phyloP scores from a whole-genome alignment of 2,888 invertebrate species.

The Eupithecia exiguata region DNA sequence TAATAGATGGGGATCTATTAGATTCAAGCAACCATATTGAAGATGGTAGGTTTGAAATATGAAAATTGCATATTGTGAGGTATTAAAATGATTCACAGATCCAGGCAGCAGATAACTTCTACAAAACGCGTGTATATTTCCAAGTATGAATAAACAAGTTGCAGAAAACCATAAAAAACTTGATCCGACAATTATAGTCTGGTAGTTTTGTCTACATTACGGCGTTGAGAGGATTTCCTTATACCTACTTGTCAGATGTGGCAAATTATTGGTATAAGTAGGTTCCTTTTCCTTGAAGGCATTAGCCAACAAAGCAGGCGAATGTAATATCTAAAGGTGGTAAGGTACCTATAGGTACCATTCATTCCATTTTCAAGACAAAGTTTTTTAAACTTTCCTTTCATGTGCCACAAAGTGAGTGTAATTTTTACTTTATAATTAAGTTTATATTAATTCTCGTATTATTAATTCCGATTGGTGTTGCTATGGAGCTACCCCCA shows the following conservation, averaged over 20 bases:
- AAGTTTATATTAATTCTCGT: no score
- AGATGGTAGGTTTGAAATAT: background rate
- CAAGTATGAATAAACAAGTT: background rate
- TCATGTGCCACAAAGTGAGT: background rate
- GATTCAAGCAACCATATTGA: background rate
- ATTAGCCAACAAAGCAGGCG: background rate
- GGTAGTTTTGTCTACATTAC: constrained; percentile 10
- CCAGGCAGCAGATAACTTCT: background rate
- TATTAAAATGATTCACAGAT: constrained; percentile 1
- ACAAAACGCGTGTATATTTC: constrained; percentile 30
- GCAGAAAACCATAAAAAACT: constrained; percentile 28
- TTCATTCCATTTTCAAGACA: no score
- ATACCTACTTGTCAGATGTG: background rate
- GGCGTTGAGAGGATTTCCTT: constrained; percentile 1
- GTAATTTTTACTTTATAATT: no score
- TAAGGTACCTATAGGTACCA: no score
- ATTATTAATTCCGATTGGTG: no score
- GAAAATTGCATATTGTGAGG: background rate
- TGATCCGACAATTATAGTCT: constrained; percentile 18
- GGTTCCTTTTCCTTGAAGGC: background rate
- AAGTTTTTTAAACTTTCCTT: no score
- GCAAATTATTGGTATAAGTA: background rate
- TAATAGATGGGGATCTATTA: no score
- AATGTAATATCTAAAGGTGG: background rate
- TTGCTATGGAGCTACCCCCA: background rate